Base-by-base conservation (phyloP, 2,797 vertebrate genomes). In the Todus mexicanus region DNA sequence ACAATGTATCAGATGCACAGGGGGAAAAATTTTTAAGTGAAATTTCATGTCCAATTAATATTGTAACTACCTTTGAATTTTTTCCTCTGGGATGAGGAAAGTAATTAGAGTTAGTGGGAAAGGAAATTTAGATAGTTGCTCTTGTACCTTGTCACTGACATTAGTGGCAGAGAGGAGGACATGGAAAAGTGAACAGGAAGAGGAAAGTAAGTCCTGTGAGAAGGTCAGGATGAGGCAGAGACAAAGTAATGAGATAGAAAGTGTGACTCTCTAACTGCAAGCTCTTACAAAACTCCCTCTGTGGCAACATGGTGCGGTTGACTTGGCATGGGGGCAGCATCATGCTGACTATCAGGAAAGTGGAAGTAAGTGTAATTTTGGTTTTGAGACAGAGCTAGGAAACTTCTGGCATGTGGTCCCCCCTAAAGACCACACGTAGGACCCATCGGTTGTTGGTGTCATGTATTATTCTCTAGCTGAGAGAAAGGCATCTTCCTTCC, bases 181-280 rank as follows among this genome's bases (percentile, higher is more conserved):
- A 53, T 0, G 0, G n/a, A 72, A 92, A 87, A 93, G 38, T 43
- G 81, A 90, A 51, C 31, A 89, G 33, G 38, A 87, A 91, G 12
- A 29, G 35, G 50, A 87, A 85, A 84, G 72, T 64, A 92, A 92
- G 16, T 11, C 31, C 64, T 42, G 9, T 63, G 82, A 89, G 64
- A 92, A 89, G 75, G 61, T 93, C 54, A 42, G 54, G 47, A 72
- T 66, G n/a, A 83, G 43, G 27, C 78, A 75, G 40, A 89, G n/a
- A 84, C 22, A 78, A 81, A 80, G 33, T 66, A 89, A 90, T 66
- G 68, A 90, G 74, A 72, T 11, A 88, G 84, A 86, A 93, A 89
- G 90, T 53, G 40, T 78, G 59, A n/a, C n/a, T 40, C 5, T 53
- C 7, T 57, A 65, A 69, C n/a, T 69, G 38, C 38, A 81, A 72